A percentile compares a stretch with the other conserved stretches of the same genome.
phyloP scores from a whole-genome alignment of 30 jellyfish, hydroid and myxozoan species.

The Hydractinia echinata region DNA sequence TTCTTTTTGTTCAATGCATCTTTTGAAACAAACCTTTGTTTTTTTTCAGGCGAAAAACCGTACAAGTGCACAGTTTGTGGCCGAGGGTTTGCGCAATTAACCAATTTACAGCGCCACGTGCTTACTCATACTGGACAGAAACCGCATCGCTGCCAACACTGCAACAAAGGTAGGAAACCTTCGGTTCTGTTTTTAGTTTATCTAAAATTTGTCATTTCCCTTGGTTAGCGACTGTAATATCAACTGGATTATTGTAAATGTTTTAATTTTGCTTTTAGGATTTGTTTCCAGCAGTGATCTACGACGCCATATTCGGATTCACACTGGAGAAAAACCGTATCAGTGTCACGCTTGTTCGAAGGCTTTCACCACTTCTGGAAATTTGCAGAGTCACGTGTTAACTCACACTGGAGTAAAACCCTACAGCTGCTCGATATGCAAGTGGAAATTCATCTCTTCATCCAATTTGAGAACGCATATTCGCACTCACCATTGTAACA shows the following conservation, averaged over 20 bases:
- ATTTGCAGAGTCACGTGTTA: constrained; percentile 81
- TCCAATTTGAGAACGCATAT: constrained; percentile 85
- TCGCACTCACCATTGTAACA: constrained; percentile 79
- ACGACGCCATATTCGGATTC: constrained; percentile 93
- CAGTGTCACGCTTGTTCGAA: constrained; percentile 94
- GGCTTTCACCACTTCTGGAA: constrained; percentile 95
- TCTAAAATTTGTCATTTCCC: background rate
- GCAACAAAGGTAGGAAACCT: constrained; percentile 60
- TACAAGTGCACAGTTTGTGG: constrained; percentile 92
- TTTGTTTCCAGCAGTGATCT: constrained; percentile 91
- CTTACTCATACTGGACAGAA: constrained; percentile 96
- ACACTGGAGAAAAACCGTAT: constrained; percentile 97
- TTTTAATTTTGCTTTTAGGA: constrained; percentile 9
- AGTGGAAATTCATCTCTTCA: constrained; percentile 86
- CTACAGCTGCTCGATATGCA: constrained; percentile 83
- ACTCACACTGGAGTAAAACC: constrained; percentile 98
- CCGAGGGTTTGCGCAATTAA: constrained; percentile 94
- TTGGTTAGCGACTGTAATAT: background rate
- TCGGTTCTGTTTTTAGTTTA: background rate
- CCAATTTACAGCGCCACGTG: constrained; percentile 90
- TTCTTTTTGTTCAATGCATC: background rate
- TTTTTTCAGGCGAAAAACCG: constrained; percentile 81
- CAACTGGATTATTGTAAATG: background rate
- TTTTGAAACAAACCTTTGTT: background rate
- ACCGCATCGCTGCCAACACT: constrained; percentile 93